A percentile compares a stretch with the other conserved stretches of the same genome.
phyloP scores from a whole-genome alignment of 2,113 vertebrate genomes.

The Hyla sarda region DNA sequence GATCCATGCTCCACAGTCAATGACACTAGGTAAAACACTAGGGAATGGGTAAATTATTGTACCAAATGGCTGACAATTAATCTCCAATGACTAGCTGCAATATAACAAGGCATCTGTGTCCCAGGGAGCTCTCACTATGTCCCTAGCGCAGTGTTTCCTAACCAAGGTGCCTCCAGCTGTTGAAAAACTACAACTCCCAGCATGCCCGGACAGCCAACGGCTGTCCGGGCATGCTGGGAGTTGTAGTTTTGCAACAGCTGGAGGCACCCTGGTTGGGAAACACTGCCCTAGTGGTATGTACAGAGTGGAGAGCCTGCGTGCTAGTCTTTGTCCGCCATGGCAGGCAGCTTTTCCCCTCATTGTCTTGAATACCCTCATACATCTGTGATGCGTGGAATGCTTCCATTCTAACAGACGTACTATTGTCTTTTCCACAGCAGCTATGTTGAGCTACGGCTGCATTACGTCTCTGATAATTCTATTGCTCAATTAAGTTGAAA shows the following conservation, averaged over 20 bases:
- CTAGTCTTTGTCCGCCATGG: conserved; percentile 79
- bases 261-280: too few relatives aligned
- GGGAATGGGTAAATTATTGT: conserved; percentile 82
- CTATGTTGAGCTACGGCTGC: conserved; percentile 82
- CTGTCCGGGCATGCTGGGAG: too few relatives aligned
- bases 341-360: conserved; percentile 83
- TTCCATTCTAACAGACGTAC: conserved; percentile 85
- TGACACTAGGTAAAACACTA: conserved; percentile 77
- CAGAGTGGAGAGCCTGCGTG: conserved; percentile 77
- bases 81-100: conserved; percentile 81
- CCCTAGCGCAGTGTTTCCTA: too few relatives aligned
- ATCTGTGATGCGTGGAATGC: conserved; percentile 86
- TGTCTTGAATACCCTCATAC: conserved; percentile 83
- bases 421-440: conserved; percentile 82
- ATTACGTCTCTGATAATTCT: conserved; percentile 83
- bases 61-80: conserved; percentile 86
- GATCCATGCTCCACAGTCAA: conserved; percentile 66
- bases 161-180: too few relatives aligned
- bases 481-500: conserved; percentile 81
- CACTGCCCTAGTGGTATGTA: conserved; percentile 83
- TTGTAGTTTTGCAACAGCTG: too few relatives aligned
- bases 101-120: conserved; percentile 85
- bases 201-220: too few relatives aligned
- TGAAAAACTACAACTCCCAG: too few relatives aligned
- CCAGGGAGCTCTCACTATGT: conserved; percentile 78